Conservation (phyloP, 2,797 vertebrate genomes). For the Hydrolagus colliei region DNA sequence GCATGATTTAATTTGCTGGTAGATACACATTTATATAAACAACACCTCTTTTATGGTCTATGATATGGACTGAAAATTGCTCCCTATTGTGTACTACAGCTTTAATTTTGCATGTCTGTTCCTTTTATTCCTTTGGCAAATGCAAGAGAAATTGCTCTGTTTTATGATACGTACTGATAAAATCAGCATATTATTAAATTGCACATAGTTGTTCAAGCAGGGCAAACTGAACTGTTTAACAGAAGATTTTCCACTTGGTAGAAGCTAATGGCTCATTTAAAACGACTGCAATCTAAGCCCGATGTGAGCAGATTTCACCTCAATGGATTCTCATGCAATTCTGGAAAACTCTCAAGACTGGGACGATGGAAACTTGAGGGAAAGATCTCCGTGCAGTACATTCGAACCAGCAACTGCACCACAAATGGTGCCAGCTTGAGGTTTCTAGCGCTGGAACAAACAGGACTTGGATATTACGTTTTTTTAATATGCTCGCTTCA, state of each 20-base stretch:
- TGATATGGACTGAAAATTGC: background rate
- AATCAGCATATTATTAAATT: slow-evolving; percentile 29
- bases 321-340: slow-evolving; percentile 30
- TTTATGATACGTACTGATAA: slow-evolving; percentile 24
- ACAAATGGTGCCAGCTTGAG: background rate
- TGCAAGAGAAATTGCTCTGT: slow-evolving; percentile 14
- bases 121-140: slow-evolving; percentile 20
- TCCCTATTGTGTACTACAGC: background rate
- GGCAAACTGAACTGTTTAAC: slow-evolving; percentile 27
- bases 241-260: slow-evolving; percentile 32
- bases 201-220: slow-evolving; percentile 26
- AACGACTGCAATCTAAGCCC: slow-evolving; percentile 21
- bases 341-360: slow-evolving; percentile 18
- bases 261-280: slow-evolving; percentile 32
- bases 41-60: background rate
- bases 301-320: slow-evolving; percentile 26
- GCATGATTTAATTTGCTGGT: background rate
- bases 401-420: slow-evolving; percentile 21
- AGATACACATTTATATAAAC: background rate
- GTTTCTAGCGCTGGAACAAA: slow-evolving; percentile 9
- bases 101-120: slow-evolving; percentile 6
- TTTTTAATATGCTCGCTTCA: background rate
- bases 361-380: slow-evolving; percentile 8
- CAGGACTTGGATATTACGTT: slow-evolving; percentile 22
- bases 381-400: slow-evolving; percentile 24